Conservation (phyloP, 2,888 invertebrate genomes). For the Sepiola atlantica region DNA sequence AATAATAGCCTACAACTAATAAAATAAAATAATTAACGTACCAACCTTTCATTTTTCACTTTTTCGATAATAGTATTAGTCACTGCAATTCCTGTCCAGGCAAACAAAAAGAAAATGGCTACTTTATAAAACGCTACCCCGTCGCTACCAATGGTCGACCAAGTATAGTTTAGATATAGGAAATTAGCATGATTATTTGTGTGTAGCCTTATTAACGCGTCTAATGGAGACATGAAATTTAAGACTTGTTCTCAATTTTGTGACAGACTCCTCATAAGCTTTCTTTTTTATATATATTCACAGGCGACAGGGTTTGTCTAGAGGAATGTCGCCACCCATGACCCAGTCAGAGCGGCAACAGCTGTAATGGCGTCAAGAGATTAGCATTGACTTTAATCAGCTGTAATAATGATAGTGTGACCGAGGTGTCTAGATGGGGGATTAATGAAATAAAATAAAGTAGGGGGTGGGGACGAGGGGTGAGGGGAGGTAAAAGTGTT, state of each 20-base stretch:
- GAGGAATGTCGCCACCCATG: background rate
- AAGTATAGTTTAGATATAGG: background rate
- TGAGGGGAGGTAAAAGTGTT: too few relatives aligned
- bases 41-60: background rate
- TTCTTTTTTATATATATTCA: background rate
- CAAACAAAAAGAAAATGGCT: background rate
- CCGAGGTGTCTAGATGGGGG: background rate
- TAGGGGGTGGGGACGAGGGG: background rate
- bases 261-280: background rate
- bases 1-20: too few relatives aligned
- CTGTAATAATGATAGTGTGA: background rate
- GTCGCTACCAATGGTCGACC: background rate
- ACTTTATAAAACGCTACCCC: background rate
- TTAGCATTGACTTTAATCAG: background rate
- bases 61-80: background rate
- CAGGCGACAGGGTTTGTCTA: background rate
- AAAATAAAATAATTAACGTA: too few relatives aligned
- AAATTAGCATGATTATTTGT: background rate
- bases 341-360: background rate
- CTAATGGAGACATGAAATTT: background rate
- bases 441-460: background rate
- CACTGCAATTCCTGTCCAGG: background rate
- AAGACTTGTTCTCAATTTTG: background rate
- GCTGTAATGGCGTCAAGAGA: background rate
- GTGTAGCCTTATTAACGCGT: background rate